Base-by-base conservation (phyloP, 2,888 invertebrate species). In the Drosophila antonietae region DNA sequence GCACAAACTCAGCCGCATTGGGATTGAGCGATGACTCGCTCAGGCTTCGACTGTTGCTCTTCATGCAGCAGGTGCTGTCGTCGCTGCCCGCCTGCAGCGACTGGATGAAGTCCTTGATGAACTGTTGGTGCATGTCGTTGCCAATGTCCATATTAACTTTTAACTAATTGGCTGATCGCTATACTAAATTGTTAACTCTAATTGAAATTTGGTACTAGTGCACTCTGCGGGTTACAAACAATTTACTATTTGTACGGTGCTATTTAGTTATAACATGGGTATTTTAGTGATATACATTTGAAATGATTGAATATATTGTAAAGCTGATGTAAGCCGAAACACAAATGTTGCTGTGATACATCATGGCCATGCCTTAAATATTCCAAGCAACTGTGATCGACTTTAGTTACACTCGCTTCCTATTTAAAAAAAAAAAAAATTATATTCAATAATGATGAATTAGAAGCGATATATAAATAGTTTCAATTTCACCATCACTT, bases 1-100 rank as follows among this genome's bases (percentile, higher is more conserved):
- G 89, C 52, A 85, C 81, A 52, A 85, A 85, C 10, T 80, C 84
- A 15, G 59, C 52, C 0, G 87, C 84, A 62, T 86, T 70, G 6
- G 84, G 84, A 68, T 84, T 84, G 0, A 84, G 75, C 5, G 71
- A 68, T 14, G 57, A 79, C 18, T 79, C 68, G 18, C 64, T 35
- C 9, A 44, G 18, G 7, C 70, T 63, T 7, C 56, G 63, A 37
- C 47, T 53, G 3, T 55, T 43, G 43, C 44, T 58, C 8, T 56
- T 18, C 35, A 57, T 31, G 33, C 53, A 31, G 8, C 28, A 46
- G 7, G 28, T 64, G 41, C 53, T 62, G 5, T 62, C 66, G 10
- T 72, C 62, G 44, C 68, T 58, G 35, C 47, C 64, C 8, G 23
- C 41, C 20, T 73, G 59, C 8, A 67, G 43, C 6, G 63, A 67